A percentile compares a stretch with the other conserved stretches of the same genome.
phyloP scores from a whole-genome alignment of 2,888 invertebrate genomes.

The Dryococelus australis region DNA sequence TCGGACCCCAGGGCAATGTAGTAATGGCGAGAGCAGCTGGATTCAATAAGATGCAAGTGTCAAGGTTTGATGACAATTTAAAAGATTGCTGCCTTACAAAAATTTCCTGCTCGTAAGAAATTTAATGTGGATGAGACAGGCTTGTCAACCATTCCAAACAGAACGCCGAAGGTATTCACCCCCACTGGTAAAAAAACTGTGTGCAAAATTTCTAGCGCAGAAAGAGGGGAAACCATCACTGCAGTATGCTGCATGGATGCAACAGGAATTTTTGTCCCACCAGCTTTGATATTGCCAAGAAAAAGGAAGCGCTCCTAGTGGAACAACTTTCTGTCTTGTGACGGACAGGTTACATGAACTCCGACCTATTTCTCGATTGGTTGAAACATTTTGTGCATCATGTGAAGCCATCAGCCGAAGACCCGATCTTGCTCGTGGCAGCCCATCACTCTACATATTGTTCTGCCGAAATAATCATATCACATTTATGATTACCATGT shows the following conservation, averaged over 20 bases:
- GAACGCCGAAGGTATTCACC: slow-evolving; percentile 49
- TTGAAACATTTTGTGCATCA: too few species aligned
- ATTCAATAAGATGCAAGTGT: too few species aligned
- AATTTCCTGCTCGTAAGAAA: slow-evolving; percentile 47
- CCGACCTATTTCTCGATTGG: slow-evolving; percentile 42
- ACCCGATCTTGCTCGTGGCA: slow-evolving; percentile 38
- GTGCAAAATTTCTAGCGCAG: slow-evolving; percentile 48
- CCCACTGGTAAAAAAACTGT: slow-evolving; percentile 50
- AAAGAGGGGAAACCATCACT: slow-evolving; percentile 48
- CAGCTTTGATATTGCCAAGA: slow-evolving; percentile 44
- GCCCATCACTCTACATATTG: slow-evolving; percentile 26
- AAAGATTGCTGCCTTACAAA: slow-evolving; percentile 46
- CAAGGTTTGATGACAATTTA: slow-evolving; percentile 50
- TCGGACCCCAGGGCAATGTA: too few species aligned
- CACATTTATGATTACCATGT: slow-evolving; percentile 35
- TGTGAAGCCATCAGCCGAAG: slow-evolving; percentile 40
- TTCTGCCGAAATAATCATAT: slow-evolving; percentile 42
- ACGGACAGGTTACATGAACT: slow-evolving; percentile 45
- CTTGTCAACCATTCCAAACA: slow-evolving; percentile 51
- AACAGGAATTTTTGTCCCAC: too few species aligned
- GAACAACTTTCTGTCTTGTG: slow-evolving; percentile 40
- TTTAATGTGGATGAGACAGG: too few species aligned
- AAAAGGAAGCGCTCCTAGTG: slow-evolving; percentile 41
- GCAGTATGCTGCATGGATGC: too few species aligned
- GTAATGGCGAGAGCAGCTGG: too few species aligned